Percentiles rank a stretch among this genome's conserved stretches.
These are phyloP conservation scores for Apeltes quadracus DNA, from an alignment of 2,113 vertebrate species.

Conservation along the genomic window DNA sequence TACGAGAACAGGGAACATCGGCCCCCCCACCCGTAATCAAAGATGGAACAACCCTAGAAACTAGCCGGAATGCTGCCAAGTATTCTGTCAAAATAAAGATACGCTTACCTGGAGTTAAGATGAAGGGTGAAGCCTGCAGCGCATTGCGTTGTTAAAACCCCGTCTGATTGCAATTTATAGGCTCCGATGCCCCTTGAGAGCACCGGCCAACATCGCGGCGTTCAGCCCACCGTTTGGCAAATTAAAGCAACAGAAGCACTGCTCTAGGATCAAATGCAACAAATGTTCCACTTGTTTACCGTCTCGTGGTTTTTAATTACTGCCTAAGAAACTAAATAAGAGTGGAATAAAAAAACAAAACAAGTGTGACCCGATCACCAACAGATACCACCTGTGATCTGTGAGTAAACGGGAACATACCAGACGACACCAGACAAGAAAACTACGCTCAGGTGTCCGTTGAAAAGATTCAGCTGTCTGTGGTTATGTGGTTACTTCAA, in stretches of 20 bases:
- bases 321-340: not conserved
- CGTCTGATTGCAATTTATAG: conserved; percentile 67
- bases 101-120: conserved; percentile 54
- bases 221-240: conserved; percentile 50
- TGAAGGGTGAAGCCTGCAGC: conserved; percentile 8
- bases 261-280: not conserved
- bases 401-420: conserved; percentile 32
- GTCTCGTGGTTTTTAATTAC: not conserved
- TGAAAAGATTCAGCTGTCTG: not conserved
- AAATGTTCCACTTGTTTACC: not conserved
- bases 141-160: conserved; percentile 19
- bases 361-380: not conserved
- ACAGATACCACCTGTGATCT: conserved; percentile 14
- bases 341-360: not conserved
- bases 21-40: no score
- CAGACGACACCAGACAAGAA: not conserved
- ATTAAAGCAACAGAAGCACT: conserved; percentile 37
- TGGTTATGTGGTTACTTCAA: no score
- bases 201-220: conserved; percentile 16
- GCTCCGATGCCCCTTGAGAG: conserved; percentile 40
- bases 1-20: conserved; percentile 12
- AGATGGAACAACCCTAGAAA: no score
- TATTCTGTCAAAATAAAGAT: not conserved
- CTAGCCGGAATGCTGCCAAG: not conserved
- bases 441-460: not conserved